A percentile compares a stretch with the other conserved stretches of the same genome.
phyloP scores from a whole-genome alignment of 2,797 vertebrate species.

The Tokudaia muenninki region DNA sequence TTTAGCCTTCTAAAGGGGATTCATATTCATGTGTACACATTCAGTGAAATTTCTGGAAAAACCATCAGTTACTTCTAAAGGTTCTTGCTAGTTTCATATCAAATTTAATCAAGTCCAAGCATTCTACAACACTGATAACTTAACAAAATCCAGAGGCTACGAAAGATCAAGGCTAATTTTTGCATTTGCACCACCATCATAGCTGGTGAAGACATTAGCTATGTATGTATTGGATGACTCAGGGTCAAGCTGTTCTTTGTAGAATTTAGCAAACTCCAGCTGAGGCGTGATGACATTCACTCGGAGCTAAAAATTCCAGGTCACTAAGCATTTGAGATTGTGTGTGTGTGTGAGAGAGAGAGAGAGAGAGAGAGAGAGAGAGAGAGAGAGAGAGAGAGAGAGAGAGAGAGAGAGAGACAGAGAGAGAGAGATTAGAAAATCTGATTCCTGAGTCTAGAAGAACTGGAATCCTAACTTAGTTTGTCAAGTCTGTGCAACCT shows the following conservation, averaged over 20 bases:
- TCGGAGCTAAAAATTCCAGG: conserved; percentile 34
- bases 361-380: background rate
- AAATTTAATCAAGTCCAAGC: conserved; percentile 62
- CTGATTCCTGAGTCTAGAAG: conserved; percentile 3
- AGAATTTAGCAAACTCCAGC: conserved; percentile 65
- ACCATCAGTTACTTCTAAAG: conserved; percentile 8
- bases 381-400: background rate
- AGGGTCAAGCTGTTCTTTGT: conserved; percentile 59
- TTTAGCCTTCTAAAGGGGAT: conserved; percentile 53
- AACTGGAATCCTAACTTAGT: background rate
- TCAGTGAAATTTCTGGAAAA: conserved; percentile 55
- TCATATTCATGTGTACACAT: conserved; percentile 40
- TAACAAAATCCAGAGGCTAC: background rate
- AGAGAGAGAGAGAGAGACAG: background rate
- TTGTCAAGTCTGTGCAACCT: conserved; percentile 1
- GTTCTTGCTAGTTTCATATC: conserved; percentile 49
- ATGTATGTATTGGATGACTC: background rate
- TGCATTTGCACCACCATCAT: conserved; percentile 19
- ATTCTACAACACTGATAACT: conserved; percentile 54
- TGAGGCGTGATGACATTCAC: conserved; percentile 44
- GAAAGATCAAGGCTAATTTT: conserved; percentile 58
- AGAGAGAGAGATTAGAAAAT: background rate
- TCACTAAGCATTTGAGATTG: conserved; percentile 46
- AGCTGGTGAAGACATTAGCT: conserved; percentile 57
- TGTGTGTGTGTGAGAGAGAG: background rate